Evolutionary conservation across 2,888 invertebrate genomes (phyloP), one percentile per base, ranked within the genome.

Genomic region (Coleophora deauratella): DNA sequence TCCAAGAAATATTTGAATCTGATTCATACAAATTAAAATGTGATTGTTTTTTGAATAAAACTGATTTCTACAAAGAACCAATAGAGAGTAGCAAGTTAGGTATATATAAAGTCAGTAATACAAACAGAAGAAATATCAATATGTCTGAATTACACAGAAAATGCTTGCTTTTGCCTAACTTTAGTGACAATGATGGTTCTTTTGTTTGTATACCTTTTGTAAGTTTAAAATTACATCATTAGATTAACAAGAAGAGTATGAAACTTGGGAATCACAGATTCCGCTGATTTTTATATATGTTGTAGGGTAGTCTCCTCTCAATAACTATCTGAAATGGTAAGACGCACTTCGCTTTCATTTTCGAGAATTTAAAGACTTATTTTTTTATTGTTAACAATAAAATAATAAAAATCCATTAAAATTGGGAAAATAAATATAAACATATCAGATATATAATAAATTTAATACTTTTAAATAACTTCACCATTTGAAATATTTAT

Each of bases 41-140:
- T 37, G 28, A 37, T 37, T 37, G 27, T 28, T 35, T 37, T 28
- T 37, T 28, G 3, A 33, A 33, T 33, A 33, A 33, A 33, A 12
- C 33, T 12, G 33, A 33, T 38, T 42, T 42, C 11, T 37, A 42
- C 37, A 42, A 41, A n/a, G 36, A 35, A 36, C 35, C 38, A 15
- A 38, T 42, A 10, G 38, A 38, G 15, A 42, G 38, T 35, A 35
- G 35, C 32, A 42, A 38, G 27, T 38, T 42, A 38, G 38, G 38
- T 12, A 38, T 42, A 38, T 42, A 38, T 27, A 42, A 38, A 38
- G 42, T 35, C 14, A 30, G 36, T 41, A 11, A 12, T 33, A 33
- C 9, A 12, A 33, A 33, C 13, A 33, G 33, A 33, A 33, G n/a
- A 33, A 33, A 7, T 33, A 12, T 33, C 3, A 33, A 12, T 12